Evolutionary conservation across 2,888 invertebrate genomes (phyloP).

Genomic region (Pollenia amentaria): DNA sequence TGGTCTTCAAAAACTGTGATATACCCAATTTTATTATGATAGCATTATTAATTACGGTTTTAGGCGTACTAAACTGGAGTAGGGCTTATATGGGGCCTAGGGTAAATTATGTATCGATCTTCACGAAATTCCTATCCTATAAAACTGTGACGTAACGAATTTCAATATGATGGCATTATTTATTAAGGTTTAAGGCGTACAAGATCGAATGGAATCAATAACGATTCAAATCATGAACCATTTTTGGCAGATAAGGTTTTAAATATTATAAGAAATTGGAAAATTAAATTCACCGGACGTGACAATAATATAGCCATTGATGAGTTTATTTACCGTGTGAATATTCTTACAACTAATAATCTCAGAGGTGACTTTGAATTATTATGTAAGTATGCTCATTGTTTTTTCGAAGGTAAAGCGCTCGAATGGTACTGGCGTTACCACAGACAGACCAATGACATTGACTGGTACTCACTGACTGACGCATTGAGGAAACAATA

Average conservation of each 20-base stretch:
- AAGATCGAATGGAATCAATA: background rate
- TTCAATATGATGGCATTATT: no score
- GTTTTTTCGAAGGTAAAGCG: constrained; percentile 26
- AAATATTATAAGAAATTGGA: constrained; percentile 33
- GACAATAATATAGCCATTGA: background rate
- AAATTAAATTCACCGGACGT: constrained; percentile 8
- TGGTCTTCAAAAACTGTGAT: no score
- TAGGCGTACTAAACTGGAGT: no score
- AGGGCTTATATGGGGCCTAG: no score
- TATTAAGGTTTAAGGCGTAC: no score
- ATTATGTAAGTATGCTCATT: constrained; percentile 20
- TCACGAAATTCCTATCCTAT: no score
- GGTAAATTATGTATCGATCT: no score
- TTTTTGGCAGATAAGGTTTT: constrained; percentile 6
- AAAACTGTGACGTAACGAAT: no score
- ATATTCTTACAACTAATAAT: constrained; percentile 12
- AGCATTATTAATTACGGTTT: no score
- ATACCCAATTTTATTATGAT: no score
- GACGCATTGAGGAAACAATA: background rate
- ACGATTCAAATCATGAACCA: background rate
- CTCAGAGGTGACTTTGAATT: constrained; percentile 5
- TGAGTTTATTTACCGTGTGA: constrained; percentile 23
- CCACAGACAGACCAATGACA: background rate
- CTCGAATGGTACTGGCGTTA: constrained; percentile 29
- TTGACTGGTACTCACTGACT: constrained; percentile 10